phyloP scores from a whole-genome alignment of 2,113 vertebrate species.

The Platysternon megacephalum region DNA sequence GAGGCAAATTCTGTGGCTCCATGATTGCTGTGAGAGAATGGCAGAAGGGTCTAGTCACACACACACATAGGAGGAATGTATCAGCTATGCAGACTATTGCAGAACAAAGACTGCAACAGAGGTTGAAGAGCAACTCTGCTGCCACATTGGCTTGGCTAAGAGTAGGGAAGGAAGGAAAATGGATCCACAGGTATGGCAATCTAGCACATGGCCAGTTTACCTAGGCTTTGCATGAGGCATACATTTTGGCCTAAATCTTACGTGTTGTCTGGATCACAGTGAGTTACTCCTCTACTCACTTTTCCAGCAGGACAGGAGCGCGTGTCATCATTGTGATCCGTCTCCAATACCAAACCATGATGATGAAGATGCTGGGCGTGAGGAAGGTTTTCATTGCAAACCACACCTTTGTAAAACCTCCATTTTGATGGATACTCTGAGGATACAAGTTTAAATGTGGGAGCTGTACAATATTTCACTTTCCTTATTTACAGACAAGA shows the following conservation, averaged over 20 bases:
- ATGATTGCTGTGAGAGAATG: neutral
- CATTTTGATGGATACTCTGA: constrained; percentile 96
- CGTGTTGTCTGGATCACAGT: neutral
- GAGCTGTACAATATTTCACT: neutral
- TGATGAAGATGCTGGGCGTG: constrained; percentile 94
- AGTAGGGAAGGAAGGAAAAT: neutral
- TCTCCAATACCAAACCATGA: constrained; percentile 99
- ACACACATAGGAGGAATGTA: neutral
- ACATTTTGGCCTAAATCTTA: neutral
- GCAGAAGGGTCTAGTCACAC: neutral
- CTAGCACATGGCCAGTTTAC: neutral
- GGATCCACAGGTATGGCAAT: neutral
- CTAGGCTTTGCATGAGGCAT: neutral
- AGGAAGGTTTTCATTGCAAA: constrained; percentile 99
- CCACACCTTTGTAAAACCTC: constrained; percentile 98
- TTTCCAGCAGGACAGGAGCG: constrained; percentile 95
- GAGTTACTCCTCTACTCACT: constrained; percentile 81
- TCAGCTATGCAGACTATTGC: neutral
- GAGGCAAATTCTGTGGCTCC: neutral
- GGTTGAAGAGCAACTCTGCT: neutral
- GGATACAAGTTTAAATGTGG: neutral
- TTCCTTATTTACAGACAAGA: rapidly evolving
- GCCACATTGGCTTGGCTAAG: neutral
- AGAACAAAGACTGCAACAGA: neutral
- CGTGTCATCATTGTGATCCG: constrained; percentile 94